Percentiles rank a stretch among this genome's conserved stretches.
phyloP scores from a whole-genome alignment of 1,140 invertebrate genomes.

The Drosophila ogumai region DNA sequence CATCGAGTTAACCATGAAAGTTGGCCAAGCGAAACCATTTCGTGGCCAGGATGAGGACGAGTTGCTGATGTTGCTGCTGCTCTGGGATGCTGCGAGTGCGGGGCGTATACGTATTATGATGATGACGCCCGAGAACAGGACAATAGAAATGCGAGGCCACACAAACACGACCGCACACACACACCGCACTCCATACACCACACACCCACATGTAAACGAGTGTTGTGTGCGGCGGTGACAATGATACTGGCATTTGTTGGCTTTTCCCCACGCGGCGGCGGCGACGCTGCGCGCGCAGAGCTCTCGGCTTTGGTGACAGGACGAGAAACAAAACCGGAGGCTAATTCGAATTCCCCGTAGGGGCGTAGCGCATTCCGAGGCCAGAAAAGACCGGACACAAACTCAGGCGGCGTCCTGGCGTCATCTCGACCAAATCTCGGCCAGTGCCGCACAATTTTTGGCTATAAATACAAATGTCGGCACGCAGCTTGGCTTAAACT shows the following conservation, averaged over 20 bases:
- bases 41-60: conserved; percentile 44
- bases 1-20: conserved; percentile 68
- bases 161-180: conserved; percentile 33
- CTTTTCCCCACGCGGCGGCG: conserved; percentile 28
- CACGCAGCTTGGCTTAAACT: conserved; percentile 81
- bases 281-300: conserved; percentile 67
- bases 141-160: conserved; percentile 57
- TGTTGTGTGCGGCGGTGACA: conserved; percentile 56
- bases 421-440: conserved; percentile 70
- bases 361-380: conserved; percentile 67
- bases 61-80: conserved; percentile 16
- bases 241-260: conserved; percentile 53
- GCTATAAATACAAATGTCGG: conserved; percentile 84
- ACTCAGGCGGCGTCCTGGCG: conserved; percentile 54
- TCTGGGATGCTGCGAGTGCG: conserved; percentile 3
- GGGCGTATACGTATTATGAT: conserved; percentile 53
- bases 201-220: conserved; percentile 31
- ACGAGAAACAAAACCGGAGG: conserved; percentile 32
- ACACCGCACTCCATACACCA: conserved; percentile 3
- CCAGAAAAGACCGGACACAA: conserved; percentile 44
- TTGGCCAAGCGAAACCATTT: conserved; percentile 78
- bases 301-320: conserved; percentile 68
- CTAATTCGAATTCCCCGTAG: conserved; percentile 49
- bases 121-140: conserved; percentile 49
- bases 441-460: conserved; percentile 52